Evolutionary conservation across 2,113 vertebrate species (phyloP).

Genomic region (Excalfactoria chinensis): DNA sequence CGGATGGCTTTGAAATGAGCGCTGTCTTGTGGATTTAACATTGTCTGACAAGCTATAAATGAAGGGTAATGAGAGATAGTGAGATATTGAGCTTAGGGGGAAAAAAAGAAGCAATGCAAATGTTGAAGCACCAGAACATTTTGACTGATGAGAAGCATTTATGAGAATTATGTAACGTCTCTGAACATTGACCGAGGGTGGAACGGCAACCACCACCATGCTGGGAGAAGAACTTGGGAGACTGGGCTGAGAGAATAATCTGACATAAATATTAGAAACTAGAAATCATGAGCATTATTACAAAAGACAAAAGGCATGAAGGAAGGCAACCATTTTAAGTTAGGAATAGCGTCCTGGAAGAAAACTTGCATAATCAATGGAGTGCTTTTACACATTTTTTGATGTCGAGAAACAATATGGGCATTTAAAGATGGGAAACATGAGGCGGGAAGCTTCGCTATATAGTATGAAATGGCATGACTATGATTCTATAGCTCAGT

Average conservation of each 20-base stretch:
- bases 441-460: neutral
- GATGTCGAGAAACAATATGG: neutral
- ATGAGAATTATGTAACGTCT: neutral
- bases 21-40: conserved; percentile 13
- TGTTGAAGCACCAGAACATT: neutral
- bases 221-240: neutral
- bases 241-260: neutral
- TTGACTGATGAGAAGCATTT: neutral
- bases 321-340: neutral
- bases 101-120: neutral
- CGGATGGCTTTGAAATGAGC: neutral
- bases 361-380: neutral
- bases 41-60: neutral
- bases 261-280: neutral
- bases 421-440: neutral
- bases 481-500: neutral
- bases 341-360: neutral
- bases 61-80: neutral
- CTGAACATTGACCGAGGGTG: neutral
- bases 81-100: neutral
- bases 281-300: neutral
- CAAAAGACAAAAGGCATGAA: neutral
- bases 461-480: fast-evolving
- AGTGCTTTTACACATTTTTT: neutral
- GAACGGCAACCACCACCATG: fast-evolving